These are phyloP conservation scores for Orientallactaga sibirica DNA, from an alignment of 2,797 vertebrate species.

Conservation along the genomic window DNA sequence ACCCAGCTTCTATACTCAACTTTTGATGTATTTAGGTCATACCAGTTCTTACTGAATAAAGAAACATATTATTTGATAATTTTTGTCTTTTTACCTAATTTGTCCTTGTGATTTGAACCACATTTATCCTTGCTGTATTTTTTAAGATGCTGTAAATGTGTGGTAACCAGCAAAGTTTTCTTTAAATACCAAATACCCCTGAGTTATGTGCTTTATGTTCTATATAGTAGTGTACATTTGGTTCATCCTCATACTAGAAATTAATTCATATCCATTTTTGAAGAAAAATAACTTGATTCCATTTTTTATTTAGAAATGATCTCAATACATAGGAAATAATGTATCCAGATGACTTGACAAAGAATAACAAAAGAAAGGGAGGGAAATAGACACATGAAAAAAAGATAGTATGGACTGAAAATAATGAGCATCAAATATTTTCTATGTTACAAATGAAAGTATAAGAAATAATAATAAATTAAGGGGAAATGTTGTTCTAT, in stretches of 20 bases:
- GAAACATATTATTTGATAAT: not conserved
- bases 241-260: too few relatives aligned
- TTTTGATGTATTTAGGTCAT: not conserved
- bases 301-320: not conserved
- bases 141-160: not conserved
- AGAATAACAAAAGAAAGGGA: not conserved
- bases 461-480: not conserved
- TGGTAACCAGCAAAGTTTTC: not conserved
- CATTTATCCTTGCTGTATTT: not conserved
- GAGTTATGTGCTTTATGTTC: not conserved
- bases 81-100: not conserved
- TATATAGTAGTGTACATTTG: not conserved
- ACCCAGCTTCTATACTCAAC: too few relatives aligned
- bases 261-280: not conserved
- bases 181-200: not conserved
- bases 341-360: not conserved
- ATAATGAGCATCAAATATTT: not conserved
- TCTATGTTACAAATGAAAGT: too few relatives aligned
- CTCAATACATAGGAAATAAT: not conserved
- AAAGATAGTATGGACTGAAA: too few relatives aligned
- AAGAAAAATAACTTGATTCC: not conserved
- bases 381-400: not conserved
- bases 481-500: not conserved
- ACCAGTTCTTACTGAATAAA: rapidly evolving
- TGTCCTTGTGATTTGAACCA: not conserved